Evolutionary conservation across 2,888 invertebrate species (phyloP), one percentile per base, ranked within the genome.

Genomic region (Muscina levida): DNA sequence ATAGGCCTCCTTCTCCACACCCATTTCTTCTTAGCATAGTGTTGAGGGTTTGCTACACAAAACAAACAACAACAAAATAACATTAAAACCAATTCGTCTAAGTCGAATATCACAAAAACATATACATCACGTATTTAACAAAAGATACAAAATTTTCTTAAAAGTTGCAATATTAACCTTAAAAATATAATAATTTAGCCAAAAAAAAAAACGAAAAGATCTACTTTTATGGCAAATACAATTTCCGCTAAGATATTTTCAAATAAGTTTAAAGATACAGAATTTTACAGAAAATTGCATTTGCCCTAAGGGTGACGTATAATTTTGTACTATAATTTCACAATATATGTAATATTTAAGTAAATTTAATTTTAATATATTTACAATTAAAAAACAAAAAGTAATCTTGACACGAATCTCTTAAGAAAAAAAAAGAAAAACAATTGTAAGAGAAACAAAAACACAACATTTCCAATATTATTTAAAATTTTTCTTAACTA

Each of bases 151-250:
- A n/a, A 51, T 56, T 26, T 59, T 57, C 62, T 62, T 72, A 71
- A 66, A 62, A 51, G 37, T 59, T 74, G 73, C 73, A 77, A 79
- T 79, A 76, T 77, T 82, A 71, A 42, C 22, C 42, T 48, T 74
- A 74, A 51, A 59, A 66, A 68, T n/a, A 39, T 56, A 31, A 71
- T 74, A 71, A 15, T 39, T 76, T 79, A 76, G 76, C 53, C 42
- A 67, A 74, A 66, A 62, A 31, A 62, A 66, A 46, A 46, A 22
- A 24, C 6, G 24, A 24, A 66, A n/a, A 66, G 4, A 66, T 22
- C n/a, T 13, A 39, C 44, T 66, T 31, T 22, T n/a, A n/a, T n/a
- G n/a, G n/a, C n/a, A n/a, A n/a, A n/a, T n/a, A n/a, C n/a, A n/a
- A n/a, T n/a, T n/a, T n/a, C n/a, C n/a, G n/a, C n/a, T n/a, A n/a